Evolutionary conservation across 1,140 invertebrate genomes (phyloP).

Genomic region (Pogonognathellus flavescens): DNA sequence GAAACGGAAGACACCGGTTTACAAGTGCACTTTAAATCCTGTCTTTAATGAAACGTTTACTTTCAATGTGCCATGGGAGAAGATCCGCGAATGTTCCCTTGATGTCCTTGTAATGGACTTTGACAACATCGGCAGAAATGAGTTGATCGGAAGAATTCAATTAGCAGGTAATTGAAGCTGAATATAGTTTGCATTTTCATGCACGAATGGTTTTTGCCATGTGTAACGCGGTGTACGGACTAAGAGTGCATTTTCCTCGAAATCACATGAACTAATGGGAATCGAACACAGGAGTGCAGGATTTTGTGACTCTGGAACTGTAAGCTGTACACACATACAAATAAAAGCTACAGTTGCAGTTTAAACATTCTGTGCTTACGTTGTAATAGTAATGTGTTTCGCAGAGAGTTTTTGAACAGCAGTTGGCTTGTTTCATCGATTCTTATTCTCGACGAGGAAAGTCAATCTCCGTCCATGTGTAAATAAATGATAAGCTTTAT

Average conservation of each 20-base stretch:
- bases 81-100: slow-evolving; percentile 91
- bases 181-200: not conserved
- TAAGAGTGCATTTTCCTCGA: no score
- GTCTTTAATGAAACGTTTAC: slow-evolving; percentile 94
- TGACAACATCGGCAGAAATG: slow-evolving; percentile 93
- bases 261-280: no score
- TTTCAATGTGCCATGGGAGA: slow-evolving; percentile 94
- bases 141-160: slow-evolving; percentile 90
- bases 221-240: not conserved
- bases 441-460: no score
- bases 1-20: slow-evolving; percentile 95
- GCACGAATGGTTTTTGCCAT: not conserved
- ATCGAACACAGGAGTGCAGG: no score
- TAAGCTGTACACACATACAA: no score
- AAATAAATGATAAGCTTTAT: not conserved
- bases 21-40: slow-evolving; percentile 81
- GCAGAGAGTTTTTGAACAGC: no score
- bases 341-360: not conserved
- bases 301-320: no score
- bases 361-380: not conserved
- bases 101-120: slow-evolving; percentile 96
- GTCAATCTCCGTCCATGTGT: not conserved
- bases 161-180: slow-evolving; percentile 78
- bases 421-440: no score
- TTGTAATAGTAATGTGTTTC: not conserved